A percentile compares a stretch with the other conserved stretches of the same genome.
Evolutionary conservation across 2,797 vertebrate species (phyloP).

Genomic region (Balearica regulorum): DNA sequence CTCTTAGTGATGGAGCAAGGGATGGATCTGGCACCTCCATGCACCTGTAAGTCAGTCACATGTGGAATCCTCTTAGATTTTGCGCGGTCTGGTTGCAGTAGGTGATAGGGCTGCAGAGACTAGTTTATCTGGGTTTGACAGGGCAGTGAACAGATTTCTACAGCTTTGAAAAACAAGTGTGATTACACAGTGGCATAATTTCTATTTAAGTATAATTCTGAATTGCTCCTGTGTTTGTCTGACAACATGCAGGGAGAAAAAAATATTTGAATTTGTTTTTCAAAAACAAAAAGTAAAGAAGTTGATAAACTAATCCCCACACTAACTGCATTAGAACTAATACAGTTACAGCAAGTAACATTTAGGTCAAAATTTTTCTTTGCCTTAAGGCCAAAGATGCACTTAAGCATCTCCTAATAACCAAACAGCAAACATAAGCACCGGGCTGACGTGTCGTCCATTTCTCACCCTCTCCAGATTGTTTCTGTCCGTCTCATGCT

Average conservation of each 20-base stretch:
- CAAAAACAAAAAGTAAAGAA: not conserved
- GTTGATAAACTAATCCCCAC: not conserved
- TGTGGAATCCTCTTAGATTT: not conserved
- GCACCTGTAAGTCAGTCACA: not conserved
- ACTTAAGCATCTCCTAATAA: not conserved
- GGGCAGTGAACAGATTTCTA: not conserved
- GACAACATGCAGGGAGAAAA: not conserved
- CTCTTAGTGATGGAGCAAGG: not conserved
- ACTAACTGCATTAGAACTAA: not conserved
- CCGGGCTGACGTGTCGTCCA: not conserved
- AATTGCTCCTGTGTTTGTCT: not conserved
- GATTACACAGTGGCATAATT: not conserved
- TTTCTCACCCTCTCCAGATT: conserved; percentile 6
- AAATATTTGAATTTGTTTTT: not conserved
- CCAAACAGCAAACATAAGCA: not conserved
- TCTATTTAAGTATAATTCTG: not conserved
- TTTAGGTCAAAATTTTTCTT: not conserved
- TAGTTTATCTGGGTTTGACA: not conserved
- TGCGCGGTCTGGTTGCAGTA: not conserved
- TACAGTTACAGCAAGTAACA: not conserved
- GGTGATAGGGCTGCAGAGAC: not conserved
- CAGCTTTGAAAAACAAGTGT: not conserved
- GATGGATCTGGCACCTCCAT: not conserved
- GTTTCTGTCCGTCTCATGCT: not conserved
- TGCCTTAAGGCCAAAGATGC: not conserved